Evolutionary conservation across 2,113 vertebrate genomes (phyloP), one percentile per base, ranked within the genome.

Genomic region (Lepisosteus oculatus): DNA sequence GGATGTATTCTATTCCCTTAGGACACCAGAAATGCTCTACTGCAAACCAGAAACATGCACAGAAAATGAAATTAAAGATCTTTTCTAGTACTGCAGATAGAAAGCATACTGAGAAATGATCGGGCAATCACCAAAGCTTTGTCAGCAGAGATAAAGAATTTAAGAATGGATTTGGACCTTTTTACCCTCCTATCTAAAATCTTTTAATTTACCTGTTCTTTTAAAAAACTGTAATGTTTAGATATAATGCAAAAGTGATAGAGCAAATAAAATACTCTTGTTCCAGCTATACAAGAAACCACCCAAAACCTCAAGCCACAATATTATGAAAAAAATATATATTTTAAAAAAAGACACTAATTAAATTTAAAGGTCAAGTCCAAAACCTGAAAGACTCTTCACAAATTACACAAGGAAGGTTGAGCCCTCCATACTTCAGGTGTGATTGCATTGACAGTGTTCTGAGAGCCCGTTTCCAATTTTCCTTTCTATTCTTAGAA

Each of bases 361-460:
- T 72, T 14, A 83, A 85, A 84, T 81, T 81, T 75, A 75, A 59
- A 69, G 17, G 68, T 77, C 68, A 81, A 79, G 78, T 13, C 51
- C 5, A 81, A 13, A 72, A 83, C 65, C 11, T 71, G 69, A 67
- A 71, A 73, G 63, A 75, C 51, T 29, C 61, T 79, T 77, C 6
- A 11, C 43, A 72, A 77, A 55, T 68, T 67, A 80, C 43, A 62
- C 4, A 80, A 71, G 67, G 68, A 69, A 3, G 47, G 66, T 3
- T 76, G 71, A 70, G 78, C 77, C 68, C 70, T 42, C 71, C 80
- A 77, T 69, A 78, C 42, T 80, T 85, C 75, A 81, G 71, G 83
- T 76, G 81, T 14, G 7, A 64, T 3, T 76, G 61, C 51, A 6
- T 72, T 17, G 12, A 65, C 13, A 68, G 61, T 67, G 61, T 9